phyloP scores from a whole-genome alignment of 2,797 vertebrate genomes.

The Cossypha heuglini region DNA sequence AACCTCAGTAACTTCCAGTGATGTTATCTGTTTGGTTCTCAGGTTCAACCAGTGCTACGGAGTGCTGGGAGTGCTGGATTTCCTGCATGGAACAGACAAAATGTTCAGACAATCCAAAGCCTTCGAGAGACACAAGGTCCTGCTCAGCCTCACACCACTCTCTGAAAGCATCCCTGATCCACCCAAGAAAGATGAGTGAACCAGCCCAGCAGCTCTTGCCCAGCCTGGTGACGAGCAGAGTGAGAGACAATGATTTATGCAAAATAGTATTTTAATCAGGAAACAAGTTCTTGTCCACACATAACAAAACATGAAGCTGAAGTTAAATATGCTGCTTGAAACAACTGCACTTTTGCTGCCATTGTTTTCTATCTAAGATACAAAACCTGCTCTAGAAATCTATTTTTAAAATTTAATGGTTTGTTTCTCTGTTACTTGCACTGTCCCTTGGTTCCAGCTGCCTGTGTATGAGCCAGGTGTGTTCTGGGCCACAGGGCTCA shows the following conservation, averaged over 20 bases:
- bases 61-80: conserved; percentile 88
- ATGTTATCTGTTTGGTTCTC: not conserved
- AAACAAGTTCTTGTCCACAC: not conserved
- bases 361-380: not conserved
- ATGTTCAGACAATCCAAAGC: conserved; percentile 85
- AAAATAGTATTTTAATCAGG: conserved; percentile 6
- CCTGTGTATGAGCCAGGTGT: not conserved
- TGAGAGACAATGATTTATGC: not conserved
- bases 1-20: not conserved
- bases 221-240: not conserved
- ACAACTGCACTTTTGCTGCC: not conserved
- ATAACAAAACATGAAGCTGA: not conserved
- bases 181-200: conserved; percentile 68
- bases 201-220: not conserved
- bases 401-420: not conserved
- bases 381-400: not conserved
- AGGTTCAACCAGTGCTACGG: conserved; percentile 94
- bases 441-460: not conserved
- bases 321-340: not conserved
- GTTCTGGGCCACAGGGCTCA: not conserved
- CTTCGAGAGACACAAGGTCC: conserved; percentile 83
- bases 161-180: conserved; percentile 84
- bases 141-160: conserved; percentile 85
- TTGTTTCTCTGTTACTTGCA: not conserved
- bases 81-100: conserved; percentile 87